A percentile compares a stretch with the other conserved stretches of the same genome.
phyloP scores from a whole-genome alignment of 2,797 vertebrate species.

The Pachyuromys duprasi region DNA sequence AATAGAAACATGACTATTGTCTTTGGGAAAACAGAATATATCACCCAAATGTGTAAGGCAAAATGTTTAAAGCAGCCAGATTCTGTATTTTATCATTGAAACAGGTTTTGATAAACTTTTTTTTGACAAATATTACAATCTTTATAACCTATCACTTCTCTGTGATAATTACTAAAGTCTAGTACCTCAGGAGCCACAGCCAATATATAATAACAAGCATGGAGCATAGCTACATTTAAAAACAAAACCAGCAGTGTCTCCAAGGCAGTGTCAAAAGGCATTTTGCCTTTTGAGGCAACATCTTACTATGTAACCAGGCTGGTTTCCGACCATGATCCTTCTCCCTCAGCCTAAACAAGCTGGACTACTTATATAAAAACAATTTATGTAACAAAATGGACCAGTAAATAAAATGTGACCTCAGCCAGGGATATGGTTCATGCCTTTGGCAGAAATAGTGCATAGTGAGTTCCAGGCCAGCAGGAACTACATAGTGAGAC shows the following conservation, averaged over 20 bases:
- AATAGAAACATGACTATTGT: constrained; percentile 47
- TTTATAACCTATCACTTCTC: not conserved
- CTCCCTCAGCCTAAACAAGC: not conserved
- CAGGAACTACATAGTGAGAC: not conserved
- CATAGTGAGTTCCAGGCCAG: not conserved
- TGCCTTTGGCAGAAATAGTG: not conserved
- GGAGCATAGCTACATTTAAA: not conserved
- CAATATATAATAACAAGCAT: not conserved
- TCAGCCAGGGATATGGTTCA: not conserved
- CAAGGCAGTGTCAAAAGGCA: no score
- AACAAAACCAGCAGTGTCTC: not conserved
- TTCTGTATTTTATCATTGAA: constrained; percentile 58
- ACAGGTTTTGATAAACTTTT: constrained; percentile 39
- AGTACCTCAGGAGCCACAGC: not conserved
- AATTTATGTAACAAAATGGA: constrained; percentile 35
- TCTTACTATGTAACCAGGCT: not conserved
- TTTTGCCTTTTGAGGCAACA: not conserved
- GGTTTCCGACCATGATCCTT: not conserved
- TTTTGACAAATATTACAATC: not conserved
- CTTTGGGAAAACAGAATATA: constrained; percentile 29
- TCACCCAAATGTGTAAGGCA: constrained; percentile 54
- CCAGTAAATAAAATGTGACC: not conserved
- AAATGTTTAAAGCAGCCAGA: constrained; percentile 52
- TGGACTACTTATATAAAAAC: constrained; percentile 2
- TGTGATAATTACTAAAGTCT: constrained; percentile 21